Base-by-base conservation (phyloP, 2,888 invertebrate genomes). In the Himalopsyche japonica region DNA sequence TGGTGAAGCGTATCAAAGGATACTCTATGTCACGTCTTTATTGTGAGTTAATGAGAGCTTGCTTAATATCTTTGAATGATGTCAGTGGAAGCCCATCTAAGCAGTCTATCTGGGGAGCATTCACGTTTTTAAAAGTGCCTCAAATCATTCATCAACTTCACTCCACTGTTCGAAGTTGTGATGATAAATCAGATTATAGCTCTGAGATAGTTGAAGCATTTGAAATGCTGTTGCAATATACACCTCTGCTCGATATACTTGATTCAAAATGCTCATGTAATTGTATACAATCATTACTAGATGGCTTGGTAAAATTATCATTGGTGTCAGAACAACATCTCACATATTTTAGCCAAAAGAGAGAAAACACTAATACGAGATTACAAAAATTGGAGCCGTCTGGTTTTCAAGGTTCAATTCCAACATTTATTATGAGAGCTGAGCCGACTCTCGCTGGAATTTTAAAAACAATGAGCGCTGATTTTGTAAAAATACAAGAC, bases 81-180 rank as follows among this genome's bases (percentile, higher is more conserved):
- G 96, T 96, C 0, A 95, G 95, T 81, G 96, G 96, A 87, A 96
- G 96, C 76, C 90, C 92, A 1, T 94, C 95, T 10, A 96, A 96
- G 88, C 98, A 98, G 88, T 95, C 97, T 5, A 94, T 97, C 88
- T 98, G 98, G 98, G 97, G 97, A 18, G 98, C 98, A 12, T 98
- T 98, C 89, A 97, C 97, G 0, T 98, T 98, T 89, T 93, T 98
- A 10, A 98, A 98, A 92, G 94, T 98, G 80, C 97, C 97, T 0
- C 95, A 95, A 88, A 94, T 97, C 78, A 93, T 98, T 77, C 94
- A 95, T 84, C 94, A 95, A 87, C 89, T 96, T 76, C 94, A 95
- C 87, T 92, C 92, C 48, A 89, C 93, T 70, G 93, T 93, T 87
- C 92, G 93, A 76, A 93, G 93, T 88, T 89, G 88, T 70, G 93